Evolutionary conservation across 2,113 vertebrate genomes (phyloP), one percentile per base, ranked within the genome.

Genomic region (Spilogale gracilis): DNA sequence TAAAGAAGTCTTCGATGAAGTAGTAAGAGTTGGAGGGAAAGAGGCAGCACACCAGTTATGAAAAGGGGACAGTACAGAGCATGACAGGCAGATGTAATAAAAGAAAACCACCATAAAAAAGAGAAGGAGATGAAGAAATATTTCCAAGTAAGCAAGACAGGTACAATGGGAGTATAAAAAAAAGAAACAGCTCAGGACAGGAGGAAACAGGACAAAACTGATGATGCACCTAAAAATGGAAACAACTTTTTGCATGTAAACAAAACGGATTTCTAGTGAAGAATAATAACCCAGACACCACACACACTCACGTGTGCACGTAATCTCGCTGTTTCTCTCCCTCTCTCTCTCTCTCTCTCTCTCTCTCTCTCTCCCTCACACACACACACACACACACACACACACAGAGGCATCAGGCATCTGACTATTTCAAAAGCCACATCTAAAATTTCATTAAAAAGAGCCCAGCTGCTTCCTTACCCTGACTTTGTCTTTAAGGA

Each of bases 391-490:
- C 60, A 61, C 85, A 30, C 11, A 38, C 32, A 89, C 69, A 83
- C 98, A 99, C 99, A 99, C 97, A 95, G 60, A 98, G 99, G 94
- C 97, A 98, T 99, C 99, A 99, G 98, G 98, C 98, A 98, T 99
- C 99, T 98, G 99, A 98, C 99, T 99, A 98, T 99, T 99, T 99
- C 98, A 99, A 99, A 99, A 99, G 99, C 99, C 99, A 99, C 99
- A 98, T 98, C 99, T 99, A 99, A 99, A 99, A 99, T 99, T 99
- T 99, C 99, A 99, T 99, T 99, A 93, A 98, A 99, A 99, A 99
- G 99, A 99, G 98, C 99, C 99, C 99, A 99, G 99, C 99, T 99
- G 99, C 99, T 99, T 98, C 99, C 98, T 98, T 98, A 97, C 98
- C 98, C 98, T 98, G 99, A 99, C 98, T 99, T 99, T 99, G 98